Evolutionary conservation across 2,113 vertebrate genomes (phyloP).

Genomic region (Corythornis vintsioides): DNA sequence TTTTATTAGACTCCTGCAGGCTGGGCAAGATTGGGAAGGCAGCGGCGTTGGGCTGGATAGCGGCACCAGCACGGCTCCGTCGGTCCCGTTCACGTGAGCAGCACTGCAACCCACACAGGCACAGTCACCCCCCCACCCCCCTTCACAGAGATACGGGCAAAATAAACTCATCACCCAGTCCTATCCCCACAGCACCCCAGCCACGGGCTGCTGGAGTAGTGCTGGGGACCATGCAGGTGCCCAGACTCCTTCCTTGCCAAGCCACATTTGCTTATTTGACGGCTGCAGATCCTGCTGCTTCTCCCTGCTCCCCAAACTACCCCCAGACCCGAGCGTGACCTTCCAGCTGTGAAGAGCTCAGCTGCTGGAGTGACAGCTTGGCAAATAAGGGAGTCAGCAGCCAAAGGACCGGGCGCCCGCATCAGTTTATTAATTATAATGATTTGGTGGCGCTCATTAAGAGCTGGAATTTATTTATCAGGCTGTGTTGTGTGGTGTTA

Average conservation of each 20-base stretch:
- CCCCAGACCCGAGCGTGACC: not conserved
- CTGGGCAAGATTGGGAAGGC: not conserved
- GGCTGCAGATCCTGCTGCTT: not conserved
- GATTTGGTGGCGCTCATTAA: not conserved
- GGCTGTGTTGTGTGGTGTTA: fast-evolving
- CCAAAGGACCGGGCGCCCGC: fast-evolving
- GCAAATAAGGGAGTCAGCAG: not conserved
- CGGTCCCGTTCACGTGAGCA: fast-evolving
- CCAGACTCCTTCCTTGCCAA: not conserved
- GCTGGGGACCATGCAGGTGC: fast-evolving
- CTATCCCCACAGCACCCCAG: fast-evolving
- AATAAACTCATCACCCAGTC: fast-evolving
- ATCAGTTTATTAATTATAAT: not conserved
- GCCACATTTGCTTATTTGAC: fast-evolving
- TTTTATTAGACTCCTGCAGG: slow-evolving; percentile 61
- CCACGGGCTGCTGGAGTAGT: fast-evolving
- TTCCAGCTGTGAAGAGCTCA: not conserved
- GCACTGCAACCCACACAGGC: not conserved
- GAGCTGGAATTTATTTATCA: not conserved
- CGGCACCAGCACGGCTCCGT: not conserved
- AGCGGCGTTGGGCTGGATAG: not conserved
- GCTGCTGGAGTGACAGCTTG: not conserved
- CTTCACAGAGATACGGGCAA: fast-evolving
- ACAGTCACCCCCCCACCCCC: fast-evolving
- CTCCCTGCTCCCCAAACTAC: not conserved